These are phyloP conservation scores for Melanaphis sacchari DNA, from an alignment of 1,140 invertebrate species.

Conservation along the genomic window DNA sequence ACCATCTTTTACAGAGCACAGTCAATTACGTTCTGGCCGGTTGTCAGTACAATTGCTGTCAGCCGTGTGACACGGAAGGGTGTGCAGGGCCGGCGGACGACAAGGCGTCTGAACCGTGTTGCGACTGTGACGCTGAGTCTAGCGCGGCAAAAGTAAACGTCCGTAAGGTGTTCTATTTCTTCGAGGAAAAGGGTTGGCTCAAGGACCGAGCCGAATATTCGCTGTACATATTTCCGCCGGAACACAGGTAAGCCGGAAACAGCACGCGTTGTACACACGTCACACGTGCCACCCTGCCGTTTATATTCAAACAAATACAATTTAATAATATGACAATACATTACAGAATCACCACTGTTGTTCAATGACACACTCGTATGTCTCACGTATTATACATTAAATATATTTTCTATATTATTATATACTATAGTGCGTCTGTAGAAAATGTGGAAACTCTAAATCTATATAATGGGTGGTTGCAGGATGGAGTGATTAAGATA, in stretches of 20 bases:
- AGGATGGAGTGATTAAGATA: not conserved
- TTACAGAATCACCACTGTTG: not conserved
- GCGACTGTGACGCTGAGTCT: conserved; percentile 33
- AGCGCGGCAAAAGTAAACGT: conserved; percentile 2
- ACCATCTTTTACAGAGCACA: not conserved
- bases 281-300: not conserved
- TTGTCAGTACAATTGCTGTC: conserved; percentile 48
- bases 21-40: not conserved
- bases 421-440: not conserved
- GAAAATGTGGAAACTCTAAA: not conserved
- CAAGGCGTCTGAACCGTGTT: not conserved
- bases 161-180: conserved; percentile 70
- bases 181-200: conserved; percentile 80
- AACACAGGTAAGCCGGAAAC: conserved; percentile 74
- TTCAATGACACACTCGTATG: not conserved
- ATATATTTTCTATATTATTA: not conserved
- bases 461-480: not conserved
- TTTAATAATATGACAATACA: no score
- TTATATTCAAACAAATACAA: no score
- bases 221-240: conserved; percentile 83
- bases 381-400: not conserved
- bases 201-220: conserved; percentile 87
- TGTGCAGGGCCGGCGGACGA: conserved; percentile 26
- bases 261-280: no score
- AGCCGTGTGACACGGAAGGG: conserved; percentile 1